Conservation (phyloP, 2,113 vertebrate genomes). For the Peromyscus leucopus region DNA sequence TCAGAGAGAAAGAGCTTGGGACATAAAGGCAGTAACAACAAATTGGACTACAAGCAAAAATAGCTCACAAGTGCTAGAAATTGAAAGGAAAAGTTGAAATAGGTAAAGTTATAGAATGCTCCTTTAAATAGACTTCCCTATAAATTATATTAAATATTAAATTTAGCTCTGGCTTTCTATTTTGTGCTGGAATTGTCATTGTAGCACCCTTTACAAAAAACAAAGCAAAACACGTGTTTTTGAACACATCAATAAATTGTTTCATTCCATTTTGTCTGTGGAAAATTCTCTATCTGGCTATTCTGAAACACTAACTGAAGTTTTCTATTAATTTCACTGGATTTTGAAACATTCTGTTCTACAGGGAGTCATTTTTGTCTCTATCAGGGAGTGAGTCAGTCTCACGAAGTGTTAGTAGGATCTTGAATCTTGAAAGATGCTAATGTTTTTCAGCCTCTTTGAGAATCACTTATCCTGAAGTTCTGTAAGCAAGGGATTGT, state of each 20-base stretch:
- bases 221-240: conserved; percentile 80
- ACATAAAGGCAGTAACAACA: conserved; percentile 62
- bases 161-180: conserved; percentile 70
- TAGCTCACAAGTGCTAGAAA: conserved; percentile 62
- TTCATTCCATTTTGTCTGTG: conserved; percentile 60
- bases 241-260: conserved; percentile 76
- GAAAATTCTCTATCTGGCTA: conserved; percentile 69
- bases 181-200: conserved; percentile 84
- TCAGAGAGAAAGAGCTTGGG: conserved; percentile 67
- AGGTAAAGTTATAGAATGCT: conserved; percentile 60
- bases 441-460: background rate
- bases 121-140: conserved; percentile 71
- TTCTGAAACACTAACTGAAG: conserved; percentile 72
- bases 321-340: conserved; percentile 74
- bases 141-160: conserved; percentile 75
- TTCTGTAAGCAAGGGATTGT: background rate
- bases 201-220: conserved; percentile 78
- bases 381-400: background rate
- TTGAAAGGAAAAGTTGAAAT: conserved; percentile 75
- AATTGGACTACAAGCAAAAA: conserved; percentile 32
- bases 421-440: background rate
- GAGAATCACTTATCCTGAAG: background rate
- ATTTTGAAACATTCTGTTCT: conserved; percentile 17
- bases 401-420: conserved; percentile 14
- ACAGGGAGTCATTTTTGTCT: background rate